Base-by-base conservation (phyloP, 2,797 vertebrate genomes). In the Pygocentrus nattereri region DNA sequence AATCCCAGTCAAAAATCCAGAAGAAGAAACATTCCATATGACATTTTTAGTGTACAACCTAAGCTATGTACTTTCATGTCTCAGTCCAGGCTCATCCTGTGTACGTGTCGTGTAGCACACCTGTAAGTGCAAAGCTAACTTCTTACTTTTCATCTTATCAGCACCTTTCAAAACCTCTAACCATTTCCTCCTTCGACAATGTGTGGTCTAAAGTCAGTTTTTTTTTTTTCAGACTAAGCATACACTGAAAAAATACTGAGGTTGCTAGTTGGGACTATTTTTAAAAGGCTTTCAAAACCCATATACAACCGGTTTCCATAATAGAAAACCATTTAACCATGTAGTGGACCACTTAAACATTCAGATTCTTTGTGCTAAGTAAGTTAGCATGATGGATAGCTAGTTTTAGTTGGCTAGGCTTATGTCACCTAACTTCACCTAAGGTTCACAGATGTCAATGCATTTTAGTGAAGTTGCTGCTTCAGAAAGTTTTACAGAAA, bases 171-270 rank as follows among this genome's bases (percentile, higher is more conserved):
- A 67, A 58, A 77, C 88, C 16, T 84, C 88, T 67, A 79, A 85
- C 79, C 61, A 83, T 79, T 79, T 82, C 81, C 81, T 82, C 15
- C 21, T 15, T 5, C 65, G 59, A 6, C 2, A 69, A 18, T 92
- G 87, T 90, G 89, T 76, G 89, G 94, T 94, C 90, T 94, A 94
- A 92, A 93, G 85, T 88, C 92, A 94, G 90, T 93, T 95, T 0
- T 73, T 5, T 0, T 73, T 5, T 34, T 25, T 59, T 4, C 0
- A 10, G n/a, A n/a, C 52, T 30, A 18, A 34, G 21, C 34, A 21
- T 30, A 62, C 41, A 30, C 0, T n/a, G 34, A 34, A 25, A 12
- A 44, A 44, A 44, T 44, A 1, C 41, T 41, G 5, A 2, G 41
- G 38, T 30, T 30, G 30, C 30, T 1, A 30, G 3, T 30, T 30